A percentile compares a stretch with the other conserved stretches of the same genome.
These are phyloP conservation scores for Genyomyrus donnyi DNA, from an alignment of 2,113 vertebrate genomes.

Conservation along the genomic window DNA sequence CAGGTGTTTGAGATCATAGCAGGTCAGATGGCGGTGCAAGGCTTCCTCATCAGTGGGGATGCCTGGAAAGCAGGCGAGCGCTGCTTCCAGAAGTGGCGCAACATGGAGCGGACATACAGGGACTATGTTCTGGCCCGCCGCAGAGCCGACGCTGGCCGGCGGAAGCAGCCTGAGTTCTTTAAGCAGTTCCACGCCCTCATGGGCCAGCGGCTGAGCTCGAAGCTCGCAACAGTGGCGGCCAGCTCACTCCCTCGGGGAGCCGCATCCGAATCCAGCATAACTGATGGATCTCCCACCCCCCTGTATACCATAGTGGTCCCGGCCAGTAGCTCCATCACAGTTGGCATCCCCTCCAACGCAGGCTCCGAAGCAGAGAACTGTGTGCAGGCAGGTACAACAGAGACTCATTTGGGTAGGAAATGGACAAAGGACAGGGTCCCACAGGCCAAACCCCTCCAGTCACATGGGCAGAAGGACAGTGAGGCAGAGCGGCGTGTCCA, in stretches of 20 bases:
- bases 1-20: conserved; percentile 25
- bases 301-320: conserved; percentile 16
- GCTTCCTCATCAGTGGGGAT: conserved; percentile 16
- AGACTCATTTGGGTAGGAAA: background rate
- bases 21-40: conserved; percentile 7
- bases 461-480: background rate
- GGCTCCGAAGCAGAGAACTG: background rate
- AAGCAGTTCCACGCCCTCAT: conserved; percentile 22
- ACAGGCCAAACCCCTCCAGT: background rate
- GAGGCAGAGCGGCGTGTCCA: background rate
- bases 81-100: conserved; percentile 25
- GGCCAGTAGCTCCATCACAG: background rate
- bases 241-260: background rate
- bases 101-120: conserved; percentile 25
- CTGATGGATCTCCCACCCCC: background rate
- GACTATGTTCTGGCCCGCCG: conserved; percentile 16
- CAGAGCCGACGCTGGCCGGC: background rate
- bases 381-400: background rate
- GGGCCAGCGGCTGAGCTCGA: conserved; percentile 22
- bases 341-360: conserved; percentile 6
- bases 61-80: conserved; percentile 20
- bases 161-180: conserved; percentile 24
- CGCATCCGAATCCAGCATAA: background rate
- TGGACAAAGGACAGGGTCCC: conserved; percentile 2
- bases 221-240: conserved; percentile 10